Conservation (phyloP, 64 coral and sea anemone genomes). For the Montipora capricornis region DNA sequence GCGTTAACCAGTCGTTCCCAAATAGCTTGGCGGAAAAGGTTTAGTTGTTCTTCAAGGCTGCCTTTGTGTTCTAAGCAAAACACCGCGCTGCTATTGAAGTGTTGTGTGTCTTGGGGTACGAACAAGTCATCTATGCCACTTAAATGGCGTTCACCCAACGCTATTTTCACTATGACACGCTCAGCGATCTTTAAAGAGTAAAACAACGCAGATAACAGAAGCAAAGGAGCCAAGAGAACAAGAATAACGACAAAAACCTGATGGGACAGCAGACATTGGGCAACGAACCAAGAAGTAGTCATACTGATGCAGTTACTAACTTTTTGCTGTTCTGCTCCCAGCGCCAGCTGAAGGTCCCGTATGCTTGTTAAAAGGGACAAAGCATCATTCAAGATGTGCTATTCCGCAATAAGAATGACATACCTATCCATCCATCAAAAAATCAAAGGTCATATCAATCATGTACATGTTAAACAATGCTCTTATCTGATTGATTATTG, state of each 20-base stretch:
- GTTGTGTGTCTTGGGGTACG: conserved; percentile 71
- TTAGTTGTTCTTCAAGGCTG: conserved; percentile 39
- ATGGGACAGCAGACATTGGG: conserved; percentile 57
- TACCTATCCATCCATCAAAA: no score
- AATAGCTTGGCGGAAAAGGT: conserved; percentile 54
- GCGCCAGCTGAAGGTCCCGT: no score
- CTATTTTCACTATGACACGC: conserved; percentile 3
- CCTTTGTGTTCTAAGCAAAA: conserved; percentile 1
- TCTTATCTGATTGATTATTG: no score
- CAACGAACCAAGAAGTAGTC: conserved; percentile 26
- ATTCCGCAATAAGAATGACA: no score
- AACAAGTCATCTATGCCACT: conserved; percentile 76
- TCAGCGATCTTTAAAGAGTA: conserved; percentile 77
- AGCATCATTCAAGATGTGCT: no score
- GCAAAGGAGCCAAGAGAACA: background rate
- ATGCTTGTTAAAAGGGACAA: no score
- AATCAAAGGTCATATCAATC: no score
- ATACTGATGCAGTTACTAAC: no score
- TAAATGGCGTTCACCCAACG: conserved; percentile 26
- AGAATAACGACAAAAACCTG: background rate
- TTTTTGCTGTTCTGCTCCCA: no score
- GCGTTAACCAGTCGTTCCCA: conserved; percentile 63
- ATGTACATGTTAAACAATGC: no score
- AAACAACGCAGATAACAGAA: conserved; percentile 51
- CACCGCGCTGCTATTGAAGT: conserved; percentile 64